Percentiles rank a stretch among this genome's conserved stretches.
Conservation (phyloP, 2,888 invertebrate genomes). For the Orthosia gracilis region DNA sequence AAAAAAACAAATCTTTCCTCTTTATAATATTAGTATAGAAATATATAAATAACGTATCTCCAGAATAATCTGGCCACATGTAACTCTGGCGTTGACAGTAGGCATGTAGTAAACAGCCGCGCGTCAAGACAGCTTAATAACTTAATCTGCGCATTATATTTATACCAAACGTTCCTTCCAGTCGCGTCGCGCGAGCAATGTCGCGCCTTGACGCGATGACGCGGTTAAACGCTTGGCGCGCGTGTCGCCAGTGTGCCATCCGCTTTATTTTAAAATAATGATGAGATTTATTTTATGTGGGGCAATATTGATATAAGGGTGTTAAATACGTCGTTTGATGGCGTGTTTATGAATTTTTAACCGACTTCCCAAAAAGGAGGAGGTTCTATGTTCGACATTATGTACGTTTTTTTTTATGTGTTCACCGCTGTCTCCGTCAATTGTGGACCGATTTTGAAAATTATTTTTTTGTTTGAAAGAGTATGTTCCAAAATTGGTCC, state of each 20-base stretch:
- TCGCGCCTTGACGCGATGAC: conserved; percentile 26
- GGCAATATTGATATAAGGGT: conserved; percentile 4
- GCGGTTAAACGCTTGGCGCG: conserved; percentile 49
- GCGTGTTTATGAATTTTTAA: background rate
- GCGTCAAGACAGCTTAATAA: conserved; percentile 68
- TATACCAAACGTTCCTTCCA: conserved; percentile 32
- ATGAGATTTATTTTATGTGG: conserved; percentile 17
- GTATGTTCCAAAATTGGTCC: no score
- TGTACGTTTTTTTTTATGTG: no score
- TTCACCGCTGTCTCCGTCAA: no score
- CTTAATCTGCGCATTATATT: conserved; percentile 68
- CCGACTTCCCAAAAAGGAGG: no score
- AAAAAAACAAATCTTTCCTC: no score
- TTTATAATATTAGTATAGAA: no score
- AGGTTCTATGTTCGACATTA: no score
- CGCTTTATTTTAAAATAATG: conserved; percentile 23
- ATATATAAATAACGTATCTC: conserved; percentile 14
- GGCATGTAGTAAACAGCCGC: conserved; percentile 52
- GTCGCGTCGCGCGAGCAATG: conserved; percentile 35
- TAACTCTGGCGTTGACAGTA: conserved; percentile 44
- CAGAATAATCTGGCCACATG: conserved; percentile 39
- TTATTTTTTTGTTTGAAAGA: no score
- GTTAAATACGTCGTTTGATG: background rate
- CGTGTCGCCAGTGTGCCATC: conserved; percentile 38
- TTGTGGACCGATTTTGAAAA: no score